Conservation (phyloP, 2,797 vertebrate species). For the Craterocephalus amniculus region DNA sequence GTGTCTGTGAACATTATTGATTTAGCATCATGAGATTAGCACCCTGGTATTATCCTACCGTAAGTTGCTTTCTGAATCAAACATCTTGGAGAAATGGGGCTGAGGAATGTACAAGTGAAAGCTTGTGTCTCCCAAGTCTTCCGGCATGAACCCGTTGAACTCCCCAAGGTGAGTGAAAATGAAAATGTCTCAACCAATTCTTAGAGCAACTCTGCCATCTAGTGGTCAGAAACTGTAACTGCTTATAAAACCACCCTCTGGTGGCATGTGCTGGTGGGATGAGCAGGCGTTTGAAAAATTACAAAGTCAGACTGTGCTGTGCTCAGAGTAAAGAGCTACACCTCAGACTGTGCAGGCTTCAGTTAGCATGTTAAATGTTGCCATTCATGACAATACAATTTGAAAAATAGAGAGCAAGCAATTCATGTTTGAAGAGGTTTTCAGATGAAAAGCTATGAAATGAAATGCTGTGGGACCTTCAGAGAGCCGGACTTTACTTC, state of each 20-base stretch:
- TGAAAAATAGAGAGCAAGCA: no score
- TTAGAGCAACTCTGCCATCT: conserved; percentile 64
- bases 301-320: no score
- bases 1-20: conserved; percentile 43
- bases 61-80: conserved; percentile 45
- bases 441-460: no score
- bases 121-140: conserved; percentile 66
- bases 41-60: conserved; percentile 27
- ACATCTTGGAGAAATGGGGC: conserved; percentile 33
- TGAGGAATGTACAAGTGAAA: conserved; percentile 45
- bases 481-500: no score
- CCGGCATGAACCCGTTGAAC: conserved; percentile 78
- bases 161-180: conserved; percentile 63
- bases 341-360: no score
- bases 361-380: no score
- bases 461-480: no score
- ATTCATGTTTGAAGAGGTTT: no score
- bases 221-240: conserved; percentile 52
- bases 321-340: no score
- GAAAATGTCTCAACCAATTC: conserved; percentile 18
- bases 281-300: no score
- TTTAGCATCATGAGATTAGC: conserved; percentile 38
- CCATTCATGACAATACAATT: no score
- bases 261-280: no score
- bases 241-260: conserved; percentile 1